Evolutionary conservation across 1,140 invertebrate species (phyloP), one percentile per base, ranked within the genome.

Genomic region (Glossosoma conforme): DNA sequence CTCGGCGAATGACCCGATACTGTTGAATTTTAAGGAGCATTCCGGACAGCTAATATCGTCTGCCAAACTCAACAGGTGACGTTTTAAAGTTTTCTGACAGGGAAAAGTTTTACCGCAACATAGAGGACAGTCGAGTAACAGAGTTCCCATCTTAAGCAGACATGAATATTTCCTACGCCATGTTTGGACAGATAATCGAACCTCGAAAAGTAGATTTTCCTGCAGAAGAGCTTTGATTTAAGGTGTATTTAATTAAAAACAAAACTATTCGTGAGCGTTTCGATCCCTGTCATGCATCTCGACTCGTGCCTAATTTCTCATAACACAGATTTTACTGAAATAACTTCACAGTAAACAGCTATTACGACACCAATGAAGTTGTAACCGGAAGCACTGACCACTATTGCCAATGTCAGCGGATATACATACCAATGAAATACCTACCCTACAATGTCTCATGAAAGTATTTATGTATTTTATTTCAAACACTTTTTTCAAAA

Each of bases 91-190:
- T 58, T 76, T 62, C 36, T 72, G 74, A 54, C 73, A 77, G 45
- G 68, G 62, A 65, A 84, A 84, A 42, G 68, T 75, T 63, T 78
- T 73, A 36, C 74, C 74, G 58, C 81, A 84, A 59, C 82, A 84
- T 64, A 83, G 71, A 3, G 81, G 80, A 56, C 82, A 84, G 46
- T 73, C 64, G 13, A 81, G 62, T 49, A 62, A 63, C 54, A 70
- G 55, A 18, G 75, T 74, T 62, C 72, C 75, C 77, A 80, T 80
- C 62, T 57, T 66, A 44, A 33, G 54, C 11, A 21, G 37, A 41
- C 46, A 49, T 28, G 8, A 37, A 41, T 19, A 35, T 18, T 43
- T 8, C 24, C 38, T 50, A 50, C 38, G 48, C 48, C 48, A 50
- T 50, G 42, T 50, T 50, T 43, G 13, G 38, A 15, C 10, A 21